A percentile compares a stretch with the other conserved stretches of the same genome.
Evolutionary conservation across 2,113 vertebrate species (phyloP).

Genomic region (Ceyx melanurus): DNA sequence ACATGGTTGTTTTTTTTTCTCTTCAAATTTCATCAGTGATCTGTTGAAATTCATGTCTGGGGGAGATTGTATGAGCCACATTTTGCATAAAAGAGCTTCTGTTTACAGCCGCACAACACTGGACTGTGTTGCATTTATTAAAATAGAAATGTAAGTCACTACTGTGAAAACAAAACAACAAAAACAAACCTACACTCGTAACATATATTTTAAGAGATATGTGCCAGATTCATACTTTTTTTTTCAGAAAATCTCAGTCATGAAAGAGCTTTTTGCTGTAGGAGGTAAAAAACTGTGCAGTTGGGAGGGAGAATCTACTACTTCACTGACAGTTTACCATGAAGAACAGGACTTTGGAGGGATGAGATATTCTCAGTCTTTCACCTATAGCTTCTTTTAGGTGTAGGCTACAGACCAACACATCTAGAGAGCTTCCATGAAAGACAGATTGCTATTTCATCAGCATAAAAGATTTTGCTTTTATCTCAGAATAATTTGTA

Average conservation of each 20-base stretch:
- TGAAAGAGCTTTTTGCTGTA: background rate
- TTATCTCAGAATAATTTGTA: background rate
- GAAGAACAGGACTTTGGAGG: too few species aligned
- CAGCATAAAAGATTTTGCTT: background rate
- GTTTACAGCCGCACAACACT: background rate
- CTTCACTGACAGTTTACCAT: background rate
- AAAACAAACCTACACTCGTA: rapidly evolving
- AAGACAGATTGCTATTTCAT: background rate
- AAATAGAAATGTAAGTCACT: background rate
- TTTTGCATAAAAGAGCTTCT: background rate
- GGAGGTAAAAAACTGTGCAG: background rate
- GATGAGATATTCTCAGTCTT: background rate
- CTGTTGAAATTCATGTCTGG: background rate
- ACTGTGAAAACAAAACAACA: background rate
- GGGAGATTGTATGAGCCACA: background rate
- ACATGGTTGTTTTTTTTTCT: background rate
- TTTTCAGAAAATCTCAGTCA: background rate
- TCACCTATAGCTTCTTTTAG: background rate
- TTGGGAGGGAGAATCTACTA: background rate
- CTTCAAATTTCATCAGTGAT: background rate
- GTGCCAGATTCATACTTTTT: background rate
- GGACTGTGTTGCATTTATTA: background rate
- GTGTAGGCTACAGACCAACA: background rate
- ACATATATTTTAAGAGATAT: background rate
- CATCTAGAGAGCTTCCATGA: background rate